Conservation (phyloP, 2,888 invertebrate genomes). For the Nomada ferruginata region DNA sequence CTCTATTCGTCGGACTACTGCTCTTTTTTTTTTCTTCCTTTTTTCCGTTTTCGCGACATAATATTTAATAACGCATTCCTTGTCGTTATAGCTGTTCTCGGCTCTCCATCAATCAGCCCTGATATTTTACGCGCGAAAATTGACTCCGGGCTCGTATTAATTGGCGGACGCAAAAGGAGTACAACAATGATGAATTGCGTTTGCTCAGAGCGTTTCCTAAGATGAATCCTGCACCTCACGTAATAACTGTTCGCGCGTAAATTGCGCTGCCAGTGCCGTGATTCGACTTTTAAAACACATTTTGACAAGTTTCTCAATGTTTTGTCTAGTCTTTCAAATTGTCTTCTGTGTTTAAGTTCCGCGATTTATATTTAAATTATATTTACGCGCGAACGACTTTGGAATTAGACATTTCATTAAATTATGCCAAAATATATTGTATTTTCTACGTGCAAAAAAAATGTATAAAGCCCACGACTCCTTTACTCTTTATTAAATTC, state of each 20-base stretch:
- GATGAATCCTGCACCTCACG: slow-evolving; percentile 4
- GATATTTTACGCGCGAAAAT: slow-evolving; percentile 41
- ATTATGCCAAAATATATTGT: too few relatives aligned
- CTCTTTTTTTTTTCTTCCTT: not conserved
- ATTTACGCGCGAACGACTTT: too few relatives aligned
- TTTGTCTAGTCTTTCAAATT: too few relatives aligned
- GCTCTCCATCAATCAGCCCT: slow-evolving; percentile 29
- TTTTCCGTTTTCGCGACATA: slow-evolving; percentile 22
- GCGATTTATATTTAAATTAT: too few relatives aligned
- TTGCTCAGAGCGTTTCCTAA: not conserved
- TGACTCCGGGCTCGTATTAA: slow-evolving; percentile 51
- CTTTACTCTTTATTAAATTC: too few relatives aligned
- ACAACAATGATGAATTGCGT: slow-evolving; percentile 47
- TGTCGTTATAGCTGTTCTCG: slow-evolving; percentile 5
- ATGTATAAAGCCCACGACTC: too few relatives aligned
- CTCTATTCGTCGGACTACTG: not conserved
- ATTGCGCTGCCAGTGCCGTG: not conserved
- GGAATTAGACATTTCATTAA: too few relatives aligned
- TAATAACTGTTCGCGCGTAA: slow-evolving; percentile 1
- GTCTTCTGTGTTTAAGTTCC: too few relatives aligned
- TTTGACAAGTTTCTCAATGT: not conserved
- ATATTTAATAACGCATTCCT: slow-evolving; percentile 53
- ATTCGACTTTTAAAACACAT: not conserved
- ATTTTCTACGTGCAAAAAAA: too few relatives aligned
- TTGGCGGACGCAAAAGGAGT: slow-evolving; percentile 30